Evolutionary conservation across 2,888 invertebrate genomes (phyloP).

Genomic region (Nomada ferruginata): DNA sequence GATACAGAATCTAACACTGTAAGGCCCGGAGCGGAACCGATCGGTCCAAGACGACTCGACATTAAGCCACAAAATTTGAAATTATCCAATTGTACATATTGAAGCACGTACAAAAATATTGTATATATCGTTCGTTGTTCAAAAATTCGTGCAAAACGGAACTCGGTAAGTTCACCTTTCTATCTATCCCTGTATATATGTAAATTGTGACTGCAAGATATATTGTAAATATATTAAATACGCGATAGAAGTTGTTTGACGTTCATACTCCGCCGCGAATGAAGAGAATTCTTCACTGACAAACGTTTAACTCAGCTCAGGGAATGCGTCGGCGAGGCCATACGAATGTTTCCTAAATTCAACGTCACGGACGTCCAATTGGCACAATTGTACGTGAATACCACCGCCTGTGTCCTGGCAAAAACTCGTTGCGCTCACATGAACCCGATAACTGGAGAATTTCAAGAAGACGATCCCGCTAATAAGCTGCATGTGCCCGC

Average conservation of each 20-base stretch:
- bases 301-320: slow-evolving; percentile 70
- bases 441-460: slow-evolving; percentile 88
- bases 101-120: slow-evolving; percentile 2
- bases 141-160: not conserved
- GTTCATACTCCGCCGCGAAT: too few species aligned
- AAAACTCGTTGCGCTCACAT: slow-evolving; percentile 87
- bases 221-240: not conserved
- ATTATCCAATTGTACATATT: slow-evolving; percentile 28
- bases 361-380: slow-evolving; percentile 70
- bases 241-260: too few species aligned
- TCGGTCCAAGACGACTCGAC: slow-evolving; percentile 47
- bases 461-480: slow-evolving; percentile 85
- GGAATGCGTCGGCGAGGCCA: slow-evolving; percentile 75
- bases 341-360: slow-evolving; percentile 64
- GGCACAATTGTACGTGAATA: slow-evolving; percentile 85
- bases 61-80: slow-evolving; percentile 6
- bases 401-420: slow-evolving; percentile 88
- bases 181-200: not conserved
- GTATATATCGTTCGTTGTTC: slow-evolving; percentile 18
- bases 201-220: not conserved
- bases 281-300: slow-evolving; percentile 5
- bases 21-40: slow-evolving; percentile 71
- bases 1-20: slow-evolving; percentile 58
- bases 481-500: slow-evolving; percentile 72
- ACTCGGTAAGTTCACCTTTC: slow-evolving; percentile 28